Evolutionary conservation across 2,113 vertebrate species (phyloP), one percentile per base, ranked within the genome.

Genomic region (Genyomyrus donnyi): DNA sequence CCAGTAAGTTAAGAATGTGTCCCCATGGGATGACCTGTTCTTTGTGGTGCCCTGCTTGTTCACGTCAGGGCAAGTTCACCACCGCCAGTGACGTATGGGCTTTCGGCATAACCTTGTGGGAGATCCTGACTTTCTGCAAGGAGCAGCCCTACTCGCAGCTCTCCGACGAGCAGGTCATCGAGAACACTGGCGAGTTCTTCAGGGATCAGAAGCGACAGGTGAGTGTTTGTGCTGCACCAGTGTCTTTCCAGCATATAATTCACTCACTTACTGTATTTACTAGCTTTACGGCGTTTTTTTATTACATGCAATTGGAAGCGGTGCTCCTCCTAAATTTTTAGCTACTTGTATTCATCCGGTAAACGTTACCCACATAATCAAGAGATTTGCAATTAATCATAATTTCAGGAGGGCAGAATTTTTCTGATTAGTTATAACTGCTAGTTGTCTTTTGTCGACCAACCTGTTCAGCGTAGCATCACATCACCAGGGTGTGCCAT

Each of bases 141-240:
- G 98, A 99, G 93, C 98, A 99, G 90, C 98, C 98, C 0, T 99
- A 99, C 92, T 98, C 96, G 24, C 97, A 98, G 94, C 95, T 99
- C 89, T 98, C 98, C 0, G 98, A 99, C 0, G 98, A 99, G 92
- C 98, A 99, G 94, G 98, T 99, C 93, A 99, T 99, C 1, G 98
- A 99, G 92, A 99, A 99, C 94, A 99, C 98, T 0, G 98, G 98
- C n/a, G 98, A 99, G 95, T 99, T 99, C 93, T 99, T 99, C 95
- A 96, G 98, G 93, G 98, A 99, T 94, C 98, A 99, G 92, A 98
- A 97, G 93, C 95, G 97, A 92, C 98, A 99, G 97, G 98, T 98
- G 93, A 90, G 95, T 9, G 53, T 21, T 3, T 31, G 11, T 1
- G 8, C 70, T 24, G 31, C 1, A 0, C 27, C 74, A 24, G n/a